Evolutionary conservation across 1,140 invertebrate genomes (phyloP), one percentile per base, ranked within the genome.

Genomic region (Trialeurodes vaporariorum): DNA sequence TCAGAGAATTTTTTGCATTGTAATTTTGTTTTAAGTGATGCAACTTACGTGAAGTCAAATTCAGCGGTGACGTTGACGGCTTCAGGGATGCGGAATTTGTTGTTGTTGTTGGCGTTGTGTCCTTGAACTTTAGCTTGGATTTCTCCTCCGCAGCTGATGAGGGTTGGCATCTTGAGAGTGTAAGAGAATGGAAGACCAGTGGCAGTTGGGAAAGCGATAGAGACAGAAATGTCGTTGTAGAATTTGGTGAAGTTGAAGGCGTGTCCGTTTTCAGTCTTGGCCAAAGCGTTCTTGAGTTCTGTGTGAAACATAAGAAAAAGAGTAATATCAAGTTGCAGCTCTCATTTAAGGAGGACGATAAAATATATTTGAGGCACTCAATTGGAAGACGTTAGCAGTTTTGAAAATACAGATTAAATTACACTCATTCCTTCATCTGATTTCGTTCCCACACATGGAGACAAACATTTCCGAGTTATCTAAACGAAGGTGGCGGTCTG

Each of bases 171-270:
- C 65, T 83, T 81, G 60, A 84, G 80, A 23, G 79, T 82, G 75
- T 80, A 86, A 61, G 84, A 74, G 71, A 86, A 87, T 25, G 86
- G 87, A 63, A 88, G 78, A 75, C 87, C 87, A 68, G 80, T 83
- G 69, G 82, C 83, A 21, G 84, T 81, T 1, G 87, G 86, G 79
- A 87, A 86, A 74, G 82, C 82, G 1, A 88, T 72, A 0, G 80
- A 79, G 1, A 83, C 71, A 63, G 82, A 78, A 59, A 81, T 79
- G 17, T 78, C 73, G 65, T 81, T 82, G 13, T 77, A 71, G 1
- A 86, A 70, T 71, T 83, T 84, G 25, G 80, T 85, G 74, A 81
- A 81, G 71, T 84, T 81, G 63, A 81, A 76, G 64, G 77, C 71
- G 21, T 78, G 71, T n/a, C 82, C 84, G 1, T 81, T 71, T 23